Evolutionary conservation across 2,797 vertebrate species (phyloP).

Genomic region (Alosa sapidissima): DNA sequence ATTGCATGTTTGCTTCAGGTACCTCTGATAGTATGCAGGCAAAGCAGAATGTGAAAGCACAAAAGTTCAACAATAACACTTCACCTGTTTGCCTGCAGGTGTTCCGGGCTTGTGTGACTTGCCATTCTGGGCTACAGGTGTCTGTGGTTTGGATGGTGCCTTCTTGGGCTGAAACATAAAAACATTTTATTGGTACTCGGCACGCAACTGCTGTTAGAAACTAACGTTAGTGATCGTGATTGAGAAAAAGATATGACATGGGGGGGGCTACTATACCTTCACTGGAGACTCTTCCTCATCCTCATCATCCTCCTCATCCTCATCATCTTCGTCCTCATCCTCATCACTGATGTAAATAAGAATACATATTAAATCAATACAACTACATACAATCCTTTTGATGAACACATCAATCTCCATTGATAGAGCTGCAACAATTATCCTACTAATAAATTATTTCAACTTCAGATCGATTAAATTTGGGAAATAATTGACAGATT

Average conservation of each 20-base stretch:
- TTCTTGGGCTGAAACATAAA: not conserved
- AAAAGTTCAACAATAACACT: not conserved
- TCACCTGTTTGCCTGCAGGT: not conserved
- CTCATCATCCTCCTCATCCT: not conserved
- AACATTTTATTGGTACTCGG: too few species aligned
- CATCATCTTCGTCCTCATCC: not conserved
- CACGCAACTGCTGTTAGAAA: too few species aligned
- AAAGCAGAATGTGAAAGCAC: not conserved
- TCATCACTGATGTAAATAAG: not conserved
- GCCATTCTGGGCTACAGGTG: constrained; percentile 3
- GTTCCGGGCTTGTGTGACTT: not conserved
- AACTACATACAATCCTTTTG: not conserved
- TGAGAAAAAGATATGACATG: not conserved
- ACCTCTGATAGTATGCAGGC: not conserved
- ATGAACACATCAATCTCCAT: not conserved
- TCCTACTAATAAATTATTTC: too few species aligned
- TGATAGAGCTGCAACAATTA: not conserved
- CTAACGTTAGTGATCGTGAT: too few species aligned
- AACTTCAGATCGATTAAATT: too few species aligned
- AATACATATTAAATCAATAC: not conserved
- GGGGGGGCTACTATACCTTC: not conserved
- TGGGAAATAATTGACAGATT: too few species aligned
- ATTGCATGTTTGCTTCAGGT: too few species aligned
- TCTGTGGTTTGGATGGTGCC: constrained; percentile 9
- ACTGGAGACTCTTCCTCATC: not conserved